Base-by-base conservation (phyloP, 2,797 vertebrate species). In the Erethizon dorsatum region DNA sequence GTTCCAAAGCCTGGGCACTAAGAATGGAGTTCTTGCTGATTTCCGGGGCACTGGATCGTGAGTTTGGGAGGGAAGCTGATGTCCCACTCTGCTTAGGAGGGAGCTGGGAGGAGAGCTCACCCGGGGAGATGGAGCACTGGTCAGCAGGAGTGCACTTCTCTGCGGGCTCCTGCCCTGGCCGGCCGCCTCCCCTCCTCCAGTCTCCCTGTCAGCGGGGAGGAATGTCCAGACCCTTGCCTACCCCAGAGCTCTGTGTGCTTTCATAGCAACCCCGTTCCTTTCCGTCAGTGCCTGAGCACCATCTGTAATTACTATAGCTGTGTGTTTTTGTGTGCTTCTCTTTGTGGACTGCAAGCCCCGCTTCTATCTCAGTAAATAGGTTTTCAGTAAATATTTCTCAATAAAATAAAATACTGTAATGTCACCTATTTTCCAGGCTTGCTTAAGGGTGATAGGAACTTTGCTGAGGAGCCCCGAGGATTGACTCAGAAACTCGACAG, bases 321-420 rank as follows among this genome's bases (percentile, higher is more conserved):
- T 78, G 9, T 83, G 56, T 67, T 85, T 95, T 59, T 26, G 37
- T 69, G 26, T 54, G 4, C 31, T 75, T 59, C 41, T 80, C 28
- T 45, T 45, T 82, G 65, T 26, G 59, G 18, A 47, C 37, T 22
- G 1, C 20, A 63, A 79, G 20, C 41, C 79, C 54, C 26, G 50
- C 54, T 41, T 88, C 28, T 65, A 71, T 31, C 47, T 47, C 41
- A 69, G 0, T 37, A 71, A 73, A 20, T 37, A 67, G 84, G 28
- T 26, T 20, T 89, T 91, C n/a, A 54, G 59, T 59, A 87, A 91
- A 50, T 54, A 47, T 24, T 65, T 92, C 86, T 69, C 77, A 84
- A 10, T 56, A 79, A 75, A 85, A 37, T 47, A 37, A 84, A 59
- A 86, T 7, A 54, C 52, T 41, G 28, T 12, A 54, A 82, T 13